Conservation (phyloP, 2,113 vertebrate species). For the Dasyornis broadbenti region DNA sequence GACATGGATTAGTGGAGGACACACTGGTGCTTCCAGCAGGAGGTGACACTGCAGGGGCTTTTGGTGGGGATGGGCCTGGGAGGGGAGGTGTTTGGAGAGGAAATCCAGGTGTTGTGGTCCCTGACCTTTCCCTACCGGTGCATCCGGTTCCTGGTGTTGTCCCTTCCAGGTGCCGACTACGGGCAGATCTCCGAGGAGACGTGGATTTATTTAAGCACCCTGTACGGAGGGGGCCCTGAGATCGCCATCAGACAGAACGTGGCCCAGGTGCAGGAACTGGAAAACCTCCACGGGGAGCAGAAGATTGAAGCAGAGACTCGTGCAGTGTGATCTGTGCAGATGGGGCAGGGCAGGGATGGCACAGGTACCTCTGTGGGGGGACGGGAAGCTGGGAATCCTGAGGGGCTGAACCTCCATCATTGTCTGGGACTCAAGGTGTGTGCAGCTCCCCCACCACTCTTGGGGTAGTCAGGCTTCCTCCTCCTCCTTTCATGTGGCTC, state of each 20-base stretch:
- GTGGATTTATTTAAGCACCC: conserved; percentile 85
- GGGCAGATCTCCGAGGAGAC: conserved; percentile 98
- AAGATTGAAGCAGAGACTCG: conserved; percentile 96
- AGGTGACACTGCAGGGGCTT: neutral
- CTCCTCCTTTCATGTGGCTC: neutral
- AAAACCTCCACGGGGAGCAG: conserved; percentile 84
- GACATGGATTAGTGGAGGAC: neutral
- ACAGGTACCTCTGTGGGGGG: neutral
- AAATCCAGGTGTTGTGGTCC: accelerated
- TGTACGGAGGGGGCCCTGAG: conserved; percentile 91
- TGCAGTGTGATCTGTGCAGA: conserved; percentile 71
- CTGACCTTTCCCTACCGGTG: neutral
- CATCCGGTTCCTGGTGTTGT: neutral
- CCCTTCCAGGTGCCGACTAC: conserved; percentile 86
- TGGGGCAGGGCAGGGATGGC: neutral
- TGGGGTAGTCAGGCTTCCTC: neutral
- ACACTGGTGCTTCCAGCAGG: neutral
- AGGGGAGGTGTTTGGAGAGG: neutral
- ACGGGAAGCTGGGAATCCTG: neutral
- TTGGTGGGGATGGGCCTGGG: too few species aligned
- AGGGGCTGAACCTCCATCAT: neutral
- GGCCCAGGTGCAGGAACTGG: conserved; percentile 75
- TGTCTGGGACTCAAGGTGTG: neutral
- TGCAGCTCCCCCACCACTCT: neutral
- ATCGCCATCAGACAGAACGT: conserved; percentile 88